A percentile compares a stretch with the other conserved stretches of the same genome.
Conservation (phyloP, 2,113 vertebrate species). For the Campylomormyrus tamandua region DNA sequence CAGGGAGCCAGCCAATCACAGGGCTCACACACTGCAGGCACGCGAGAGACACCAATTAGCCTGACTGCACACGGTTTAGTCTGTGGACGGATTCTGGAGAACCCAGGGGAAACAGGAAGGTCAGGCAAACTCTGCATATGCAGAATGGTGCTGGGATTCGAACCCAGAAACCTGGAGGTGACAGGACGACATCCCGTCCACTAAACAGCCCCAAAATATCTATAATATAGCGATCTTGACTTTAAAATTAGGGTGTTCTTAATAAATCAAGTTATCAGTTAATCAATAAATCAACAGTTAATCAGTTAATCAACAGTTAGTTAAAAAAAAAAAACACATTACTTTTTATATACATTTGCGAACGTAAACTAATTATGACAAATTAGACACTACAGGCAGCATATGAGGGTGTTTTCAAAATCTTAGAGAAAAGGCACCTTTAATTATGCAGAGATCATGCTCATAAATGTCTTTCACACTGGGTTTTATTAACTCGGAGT, state of each 20-base stretch:
- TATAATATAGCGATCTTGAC: neutral
- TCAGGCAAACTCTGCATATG: neutral
- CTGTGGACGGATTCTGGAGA: neutral
- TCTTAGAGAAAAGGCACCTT: conserved; percentile 46
- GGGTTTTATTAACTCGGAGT: conserved; percentile 46
- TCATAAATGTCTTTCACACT: conserved; percentile 53
- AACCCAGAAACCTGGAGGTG: neutral
- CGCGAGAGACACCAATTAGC: neutral
- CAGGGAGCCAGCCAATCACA: neutral
- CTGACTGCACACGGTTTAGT: neutral
- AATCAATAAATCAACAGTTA: too few relatives aligned
- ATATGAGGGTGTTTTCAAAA: conserved; percentile 35
- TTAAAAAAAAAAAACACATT: neutral
- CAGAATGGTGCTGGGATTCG: neutral
- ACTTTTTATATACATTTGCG: neutral
- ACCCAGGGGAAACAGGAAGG: neutral
- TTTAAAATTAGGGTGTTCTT: neutral
- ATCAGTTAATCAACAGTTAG: too few relatives aligned
- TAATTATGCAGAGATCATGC: conserved; percentile 53
- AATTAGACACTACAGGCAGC: neutral
- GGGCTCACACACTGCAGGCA: neutral
- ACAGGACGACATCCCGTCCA: neutral
- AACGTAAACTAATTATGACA: neutral
- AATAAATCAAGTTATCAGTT: neutral
- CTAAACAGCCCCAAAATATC: neutral